Evolutionary conservation across 2,888 invertebrate species (phyloP).

Genomic region (Tachina fera): DNA sequence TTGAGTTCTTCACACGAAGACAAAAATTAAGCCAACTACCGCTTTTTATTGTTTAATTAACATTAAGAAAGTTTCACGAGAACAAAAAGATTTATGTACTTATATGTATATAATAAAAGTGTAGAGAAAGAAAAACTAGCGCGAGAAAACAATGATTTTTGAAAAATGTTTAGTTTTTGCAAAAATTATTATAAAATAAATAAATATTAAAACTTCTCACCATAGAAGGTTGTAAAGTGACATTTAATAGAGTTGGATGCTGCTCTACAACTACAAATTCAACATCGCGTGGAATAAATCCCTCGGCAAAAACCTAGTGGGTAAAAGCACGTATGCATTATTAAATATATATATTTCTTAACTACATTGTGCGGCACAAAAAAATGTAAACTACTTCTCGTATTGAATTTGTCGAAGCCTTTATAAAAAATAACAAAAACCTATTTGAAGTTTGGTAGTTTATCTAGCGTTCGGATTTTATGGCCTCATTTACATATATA

Average conservation of each 20-base stretch:
- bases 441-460: too few species aligned
- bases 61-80: too few species aligned
- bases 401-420: too few species aligned
- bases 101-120: not conserved
- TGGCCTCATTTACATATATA: too few species aligned
- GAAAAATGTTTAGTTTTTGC: conserved; percentile 17
- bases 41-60: too few species aligned
- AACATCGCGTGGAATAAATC: conserved; percentile 91
- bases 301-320: conserved; percentile 91
- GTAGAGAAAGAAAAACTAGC: not conserved
- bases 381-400: too few species aligned
- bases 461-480: too few species aligned
- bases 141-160: conserved; percentile 54
- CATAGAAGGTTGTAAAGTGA: conserved; percentile 90
- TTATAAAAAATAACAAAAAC: too few species aligned
- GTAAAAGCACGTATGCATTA: not conserved
- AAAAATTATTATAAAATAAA: too few species aligned
- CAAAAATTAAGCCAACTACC: too few species aligned
- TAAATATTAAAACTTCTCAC: conserved; percentile 83
- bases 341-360: not conserved
- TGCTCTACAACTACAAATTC: conserved; percentile 94
- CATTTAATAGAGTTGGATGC: conserved; percentile 92
- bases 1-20: too few species aligned
- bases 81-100: too few species aligned
- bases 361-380: not conserved